phyloP scores from a whole-genome alignment of 2,113 vertebrate species.

The Mungos mungo region DNA sequence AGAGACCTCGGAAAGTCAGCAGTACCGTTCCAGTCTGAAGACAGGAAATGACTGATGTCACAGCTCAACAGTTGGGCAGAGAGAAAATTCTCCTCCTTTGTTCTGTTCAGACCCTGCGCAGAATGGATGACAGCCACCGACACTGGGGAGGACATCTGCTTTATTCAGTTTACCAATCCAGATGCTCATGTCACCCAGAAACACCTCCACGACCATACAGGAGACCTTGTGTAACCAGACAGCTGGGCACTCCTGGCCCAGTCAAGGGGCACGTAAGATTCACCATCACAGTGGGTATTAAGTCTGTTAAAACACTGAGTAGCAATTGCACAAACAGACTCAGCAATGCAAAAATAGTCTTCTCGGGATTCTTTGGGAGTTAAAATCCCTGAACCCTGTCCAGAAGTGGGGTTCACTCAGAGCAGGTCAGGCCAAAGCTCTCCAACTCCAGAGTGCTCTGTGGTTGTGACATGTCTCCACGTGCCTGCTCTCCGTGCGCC shows the following conservation, averaged over 20 bases:
- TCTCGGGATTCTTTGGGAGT: not conserved
- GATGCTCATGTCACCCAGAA: not conserved
- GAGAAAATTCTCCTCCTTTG: not conserved
- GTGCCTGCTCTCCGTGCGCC: accelerated
- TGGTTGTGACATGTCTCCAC: not conserved
- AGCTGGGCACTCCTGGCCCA: not conserved
- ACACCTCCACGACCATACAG: not conserved
- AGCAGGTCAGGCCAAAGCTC: not conserved
- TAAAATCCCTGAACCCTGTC: not conserved
- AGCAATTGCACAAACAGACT: not conserved
- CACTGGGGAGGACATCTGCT: not conserved
- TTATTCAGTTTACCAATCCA: not conserved
- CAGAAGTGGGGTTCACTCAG: not conserved
- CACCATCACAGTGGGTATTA: not conserved
- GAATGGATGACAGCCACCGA: not conserved
- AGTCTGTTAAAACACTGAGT: not conserved
- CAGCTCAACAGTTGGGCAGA: not conserved
- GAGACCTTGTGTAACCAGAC: not conserved
- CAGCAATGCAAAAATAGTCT: not conserved
- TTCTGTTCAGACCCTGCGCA: not conserved
- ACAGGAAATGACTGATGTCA: not conserved
- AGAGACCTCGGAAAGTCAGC: not conserved
- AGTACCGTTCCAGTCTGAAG: not conserved
- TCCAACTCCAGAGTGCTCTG: too few species aligned
- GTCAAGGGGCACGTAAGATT: not conserved